Conservation (phyloP, 2,888 invertebrate genomes). For the Carterocephalus palaemon region DNA sequence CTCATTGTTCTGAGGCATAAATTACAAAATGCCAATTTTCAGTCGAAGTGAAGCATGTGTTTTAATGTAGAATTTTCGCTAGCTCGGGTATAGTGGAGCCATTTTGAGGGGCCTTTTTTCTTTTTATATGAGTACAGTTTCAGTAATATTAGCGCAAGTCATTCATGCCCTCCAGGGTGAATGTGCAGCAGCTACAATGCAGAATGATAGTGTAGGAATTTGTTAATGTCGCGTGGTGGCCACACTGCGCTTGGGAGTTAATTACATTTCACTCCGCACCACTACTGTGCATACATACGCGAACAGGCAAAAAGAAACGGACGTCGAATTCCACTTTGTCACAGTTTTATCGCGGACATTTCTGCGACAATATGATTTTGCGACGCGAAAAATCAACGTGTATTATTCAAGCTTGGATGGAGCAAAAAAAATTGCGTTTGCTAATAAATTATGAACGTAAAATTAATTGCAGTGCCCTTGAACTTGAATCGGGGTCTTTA, state of each 20-base stretch:
- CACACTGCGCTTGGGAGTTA: constrained; percentile 26
- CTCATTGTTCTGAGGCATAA: too few relatives aligned
- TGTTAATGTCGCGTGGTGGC: constrained; percentile 23
- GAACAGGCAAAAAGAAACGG: constrained; percentile 11
- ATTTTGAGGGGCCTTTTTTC: constrained; percentile 47
- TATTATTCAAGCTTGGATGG: too few relatives aligned
- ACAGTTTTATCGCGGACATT: constrained; percentile 9
- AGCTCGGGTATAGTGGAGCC: constrained; percentile 54
- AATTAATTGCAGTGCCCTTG: too few relatives aligned
- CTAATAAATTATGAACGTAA: too few relatives aligned
- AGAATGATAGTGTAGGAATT: constrained; percentile 27
- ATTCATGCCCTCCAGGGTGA: constrained; percentile 8
- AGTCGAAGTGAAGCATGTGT: too few relatives aligned
- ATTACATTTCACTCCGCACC: constrained; percentile 30
- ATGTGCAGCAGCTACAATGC: too few relatives aligned
- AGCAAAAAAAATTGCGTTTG: too few relatives aligned
- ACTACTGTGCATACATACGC: constrained; percentile 26
- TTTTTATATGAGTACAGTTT: constrained; percentile 14
- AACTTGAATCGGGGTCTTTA: too few relatives aligned
- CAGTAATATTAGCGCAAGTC: constrained; percentile 10
- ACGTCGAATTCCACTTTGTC: constrained; percentile 17
- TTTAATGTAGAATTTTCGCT: too few relatives aligned
- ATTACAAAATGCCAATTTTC: too few relatives aligned
- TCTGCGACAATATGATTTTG: constrained; percentile 1
- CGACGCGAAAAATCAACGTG: neutral